A percentile compares a stretch with the other conserved stretches of the same genome.
Evolutionary conservation across 2,888 invertebrate species (phyloP).

Genomic region (Xanthorhoe spadicearia): DNA sequence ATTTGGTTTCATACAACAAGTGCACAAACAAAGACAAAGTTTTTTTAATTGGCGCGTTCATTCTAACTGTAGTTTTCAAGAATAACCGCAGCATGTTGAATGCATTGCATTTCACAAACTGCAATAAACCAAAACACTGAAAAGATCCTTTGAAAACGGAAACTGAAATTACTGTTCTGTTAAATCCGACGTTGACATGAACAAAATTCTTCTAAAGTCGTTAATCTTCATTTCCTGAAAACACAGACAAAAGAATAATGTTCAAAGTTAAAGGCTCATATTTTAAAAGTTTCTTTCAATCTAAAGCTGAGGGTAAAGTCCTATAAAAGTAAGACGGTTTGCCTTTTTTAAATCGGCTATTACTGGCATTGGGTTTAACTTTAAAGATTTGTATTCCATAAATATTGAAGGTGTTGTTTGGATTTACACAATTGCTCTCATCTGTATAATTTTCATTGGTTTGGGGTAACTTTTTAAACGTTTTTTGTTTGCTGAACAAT

Average conservation of each 20-base stretch:
- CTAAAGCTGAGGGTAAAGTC: constrained; percentile 32
- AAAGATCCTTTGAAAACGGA: constrained; percentile 7
- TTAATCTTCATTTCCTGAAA: constrained; percentile 40
- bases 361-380: constrained; percentile 20
- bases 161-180: constrained; percentile 30
- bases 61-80: neutral
- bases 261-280: constrained; percentile 39
- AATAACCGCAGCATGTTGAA: neutral
- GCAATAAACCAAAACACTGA: neutral
- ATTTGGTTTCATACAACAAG: too few relatives aligned
- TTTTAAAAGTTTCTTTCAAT: constrained; percentile 37
- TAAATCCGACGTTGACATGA: constrained; percentile 29
- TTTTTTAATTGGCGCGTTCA: too few relatives aligned
- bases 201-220: constrained; percentile 36
- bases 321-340: constrained; percentile 29
- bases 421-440: constrained; percentile 9
- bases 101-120: neutral
- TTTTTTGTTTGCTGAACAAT: neutral
- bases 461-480: neutral
- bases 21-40: too few relatives aligned
- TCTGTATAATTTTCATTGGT: constrained; percentile 3
- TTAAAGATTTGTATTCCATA: constrained; percentile 23
- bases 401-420: constrained; percentile 25
- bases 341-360: constrained; percentile 10
- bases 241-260: constrained; percentile 43